Evolutionary conservation across 2,888 invertebrate genomes (phyloP), one percentile per base, ranked within the genome.

Genomic region (Trachelus stipa): DNA sequence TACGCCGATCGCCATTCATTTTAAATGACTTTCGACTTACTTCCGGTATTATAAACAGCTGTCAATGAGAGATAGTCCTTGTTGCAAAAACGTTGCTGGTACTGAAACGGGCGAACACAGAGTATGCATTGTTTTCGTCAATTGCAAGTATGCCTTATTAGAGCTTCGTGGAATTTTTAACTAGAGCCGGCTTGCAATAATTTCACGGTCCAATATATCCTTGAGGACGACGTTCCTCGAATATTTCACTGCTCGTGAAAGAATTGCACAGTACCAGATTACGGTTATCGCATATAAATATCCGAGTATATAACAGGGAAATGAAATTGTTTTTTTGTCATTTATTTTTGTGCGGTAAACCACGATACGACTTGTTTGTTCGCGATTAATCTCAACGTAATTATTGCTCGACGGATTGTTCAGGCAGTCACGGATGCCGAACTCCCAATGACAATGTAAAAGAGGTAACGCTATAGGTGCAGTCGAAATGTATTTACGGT

Each of bases 401-500:
- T 56, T 56, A 56, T 56, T 56, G 23, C 23, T 23, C 23, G 56
- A 56, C 56, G 23, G 23, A 56, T 15, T 23, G 23, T 56, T 23
- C 23, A 56, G 23, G 56, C 56, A 56, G 23, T 56, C 56, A 23
- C 56, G 56, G 56, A 23, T 23, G 15, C 9, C 56, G 56, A 56
- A 23, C 9, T 56, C 9, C 23, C 40, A 40, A 15, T 40, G 40
- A 40, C 40, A 40, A 15, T 40, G 4, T 6, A 15, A 40, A 40
- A 15, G 40, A 15, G 6, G 40, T 40, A 6, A 40, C 37, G 37
- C 12, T 3, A 12, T 40, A 15, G 40, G 15, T 15, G 40, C 40
- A 15, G 56, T 23, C 56, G 1, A 9, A 23, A 23, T 23, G 9
- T 56, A 6, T 56, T 23, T 56, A 75, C 77, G 80, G 81, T 80